These are phyloP conservation scores for Nomia melanderi DNA, from an alignment of 1,140 invertebrate species.

Conservation along the genomic window DNA sequence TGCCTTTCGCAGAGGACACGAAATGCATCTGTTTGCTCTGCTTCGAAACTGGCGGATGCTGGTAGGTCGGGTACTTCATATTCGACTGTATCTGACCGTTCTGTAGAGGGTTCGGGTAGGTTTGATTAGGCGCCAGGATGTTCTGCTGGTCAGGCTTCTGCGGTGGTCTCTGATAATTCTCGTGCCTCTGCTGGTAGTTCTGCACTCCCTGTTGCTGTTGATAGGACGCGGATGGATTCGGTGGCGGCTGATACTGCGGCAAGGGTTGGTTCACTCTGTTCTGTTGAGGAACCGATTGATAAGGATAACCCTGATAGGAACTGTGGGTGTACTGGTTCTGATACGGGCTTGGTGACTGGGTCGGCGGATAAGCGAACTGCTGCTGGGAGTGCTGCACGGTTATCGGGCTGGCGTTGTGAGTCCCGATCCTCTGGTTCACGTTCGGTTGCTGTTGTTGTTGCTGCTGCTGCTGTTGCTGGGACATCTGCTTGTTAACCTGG, in stretches of 20 bases:
- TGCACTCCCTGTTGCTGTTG: conserved; percentile 65
- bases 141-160: conserved; percentile 72
- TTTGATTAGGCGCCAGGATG: conserved; percentile 70
- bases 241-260: conserved; percentile 77
- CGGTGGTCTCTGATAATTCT: conserved; percentile 72
- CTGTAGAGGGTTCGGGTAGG: conserved; percentile 77
- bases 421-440: conserved; percentile 70
- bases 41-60: conserved; percentile 81
- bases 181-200: conserved; percentile 79
- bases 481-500: conserved; percentile 76
- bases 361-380: conserved; percentile 64
- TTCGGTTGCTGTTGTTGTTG: conserved; percentile 62
- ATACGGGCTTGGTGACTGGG: conserved; percentile 73
- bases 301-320: conserved; percentile 70
- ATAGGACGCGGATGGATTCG: conserved; percentile 67
- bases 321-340: conserved; percentile 71
- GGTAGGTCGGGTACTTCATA: conserved; percentile 82
- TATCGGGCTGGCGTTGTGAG: conserved; percentile 73
- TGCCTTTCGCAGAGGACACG: conserved; percentile 84
- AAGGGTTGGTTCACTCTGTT: conserved; percentile 74
- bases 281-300: conserved; percentile 70
- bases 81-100: conserved; percentile 76
- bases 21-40: conserved; percentile 82
- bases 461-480: conserved; percentile 56
- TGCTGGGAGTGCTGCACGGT: conserved; percentile 76